phyloP scores from a whole-genome alignment of 2,113 vertebrate species.

The Pica pica region DNA sequence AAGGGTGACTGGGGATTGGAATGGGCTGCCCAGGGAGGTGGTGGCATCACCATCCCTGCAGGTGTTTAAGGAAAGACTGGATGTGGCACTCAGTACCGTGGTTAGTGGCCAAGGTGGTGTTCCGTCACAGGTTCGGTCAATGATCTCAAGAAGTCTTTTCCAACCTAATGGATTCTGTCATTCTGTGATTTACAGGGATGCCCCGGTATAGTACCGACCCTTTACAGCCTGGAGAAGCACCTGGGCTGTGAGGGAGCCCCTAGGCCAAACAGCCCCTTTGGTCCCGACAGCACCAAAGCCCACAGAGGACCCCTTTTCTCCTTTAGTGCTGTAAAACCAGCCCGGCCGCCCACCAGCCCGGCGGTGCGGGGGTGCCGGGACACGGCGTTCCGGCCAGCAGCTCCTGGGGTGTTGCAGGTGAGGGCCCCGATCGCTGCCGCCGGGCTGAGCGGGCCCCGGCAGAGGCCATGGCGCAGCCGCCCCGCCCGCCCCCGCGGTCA shows the following conservation, averaged over 20 bases:
- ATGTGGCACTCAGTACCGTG: too few species aligned
- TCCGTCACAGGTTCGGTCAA: accelerated
- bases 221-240: background rate
- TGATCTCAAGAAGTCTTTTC: background rate
- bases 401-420: accelerated
- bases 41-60: background rate
- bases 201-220: background rate
- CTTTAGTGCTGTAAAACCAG: background rate
- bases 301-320: background rate
- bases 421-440: accelerated
- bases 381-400: background rate
- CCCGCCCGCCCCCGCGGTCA: background rate
- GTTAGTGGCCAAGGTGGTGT: too few species aligned
- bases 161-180: background rate
- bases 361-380: background rate
- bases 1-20: background rate
- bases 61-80: background rate
- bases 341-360: background rate
- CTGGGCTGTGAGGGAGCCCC: background rate
- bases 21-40: background rate
- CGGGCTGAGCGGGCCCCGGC: accelerated
- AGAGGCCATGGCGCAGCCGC: background rate
- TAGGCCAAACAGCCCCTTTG: background rate
- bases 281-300: background rate
- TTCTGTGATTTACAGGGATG: background rate